Conservation (phyloP, 2,888 invertebrate genomes). For the Candidula unifasciata region DNA sequence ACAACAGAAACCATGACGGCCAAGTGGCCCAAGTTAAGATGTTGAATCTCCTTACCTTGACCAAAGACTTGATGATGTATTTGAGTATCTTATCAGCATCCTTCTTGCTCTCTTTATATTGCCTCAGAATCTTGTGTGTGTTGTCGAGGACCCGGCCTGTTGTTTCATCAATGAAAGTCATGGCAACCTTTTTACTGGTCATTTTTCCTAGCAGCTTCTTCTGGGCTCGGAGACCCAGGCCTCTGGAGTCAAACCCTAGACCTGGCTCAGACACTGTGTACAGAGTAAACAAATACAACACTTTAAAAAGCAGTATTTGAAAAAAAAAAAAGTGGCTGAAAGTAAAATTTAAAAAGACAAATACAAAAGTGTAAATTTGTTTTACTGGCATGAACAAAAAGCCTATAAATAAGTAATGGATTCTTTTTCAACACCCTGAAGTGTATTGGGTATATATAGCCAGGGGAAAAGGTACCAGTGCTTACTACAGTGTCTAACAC, state of each 20-base stretch:
- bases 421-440: too few species aligned
- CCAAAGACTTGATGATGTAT: slow-evolving; percentile 96
- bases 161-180: slow-evolving; percentile 93
- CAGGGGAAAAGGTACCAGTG: too few species aligned
- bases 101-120: slow-evolving; percentile 86
- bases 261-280: slow-evolving; percentile 73
- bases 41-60: slow-evolving; percentile 88
- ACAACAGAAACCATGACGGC: too few species aligned
- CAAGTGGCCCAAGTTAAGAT: too few species aligned
- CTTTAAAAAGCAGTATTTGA: not conserved
- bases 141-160: slow-evolving; percentile 94
- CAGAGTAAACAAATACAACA: not conserved
- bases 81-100: slow-evolving; percentile 96
- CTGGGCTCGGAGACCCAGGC: slow-evolving; percentile 94
- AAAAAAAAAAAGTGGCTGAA: too few species aligned
- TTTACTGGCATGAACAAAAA: too few species aligned
- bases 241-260: slow-evolving; percentile 83
- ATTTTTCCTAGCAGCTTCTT: slow-evolving; percentile 96
- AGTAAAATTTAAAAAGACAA: too few species aligned
- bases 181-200: slow-evolving; percentile 91
- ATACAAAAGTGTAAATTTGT: too few species aligned
- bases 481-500: too few species aligned
- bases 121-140: slow-evolving; percentile 88
- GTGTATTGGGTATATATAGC: too few species aligned
- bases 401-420: too few species aligned